These are phyloP conservation scores for Pseudobourletiella spinata DNA, from an alignment of 1,140 invertebrate genomes.

Conservation along the genomic window DNA sequence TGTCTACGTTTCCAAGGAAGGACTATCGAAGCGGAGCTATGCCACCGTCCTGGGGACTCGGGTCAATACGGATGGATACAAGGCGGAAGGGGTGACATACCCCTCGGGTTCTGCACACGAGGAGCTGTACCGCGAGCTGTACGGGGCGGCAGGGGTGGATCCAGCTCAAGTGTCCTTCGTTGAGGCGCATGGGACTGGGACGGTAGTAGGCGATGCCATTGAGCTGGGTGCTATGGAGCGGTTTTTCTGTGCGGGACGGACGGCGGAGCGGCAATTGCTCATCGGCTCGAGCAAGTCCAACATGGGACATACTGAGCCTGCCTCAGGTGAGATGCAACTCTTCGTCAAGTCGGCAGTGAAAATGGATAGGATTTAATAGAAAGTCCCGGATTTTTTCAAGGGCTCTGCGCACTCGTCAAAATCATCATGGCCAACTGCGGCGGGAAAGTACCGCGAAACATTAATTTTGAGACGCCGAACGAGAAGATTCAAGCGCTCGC, in stretches of 20 bases:
- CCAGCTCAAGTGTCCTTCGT: slow-evolving; percentile 75
- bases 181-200: slow-evolving; percentile 83
- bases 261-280: slow-evolving; percentile 50
- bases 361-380: not conserved
- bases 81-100: slow-evolving; percentile 82
- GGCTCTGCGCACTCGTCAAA: slow-evolving; percentile 70
- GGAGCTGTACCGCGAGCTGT: slow-evolving; percentile 72
- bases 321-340: slow-evolving; percentile 42
- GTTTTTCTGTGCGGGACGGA: slow-evolving; percentile 58
- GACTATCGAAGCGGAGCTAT: slow-evolving; percentile 68
- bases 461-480: slow-evolving; percentile 50
- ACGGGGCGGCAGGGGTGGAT: slow-evolving; percentile 67
- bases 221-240: slow-evolving; percentile 56
- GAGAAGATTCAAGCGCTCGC: slow-evolving; percentile 56
- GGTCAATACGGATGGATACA: slow-evolving; percentile 80
- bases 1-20: slow-evolving; percentile 68
- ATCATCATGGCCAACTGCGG: slow-evolving; percentile 52
- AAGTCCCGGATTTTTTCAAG: slow-evolving; percentile 39
- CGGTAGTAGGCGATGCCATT: slow-evolving; percentile 13
- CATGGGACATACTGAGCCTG: slow-evolving; percentile 84
- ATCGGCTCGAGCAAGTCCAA: slow-evolving; percentile 91
- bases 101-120: slow-evolving; percentile 81
- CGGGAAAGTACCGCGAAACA: slow-evolving; percentile 48
- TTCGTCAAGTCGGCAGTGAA: not conserved
- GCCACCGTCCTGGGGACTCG: slow-evolving; percentile 75